A percentile compares a stretch with the other conserved stretches of the same genome.
Conservation (phyloP, 2,797 vertebrate species). For the Selene dorsalis region DNA sequence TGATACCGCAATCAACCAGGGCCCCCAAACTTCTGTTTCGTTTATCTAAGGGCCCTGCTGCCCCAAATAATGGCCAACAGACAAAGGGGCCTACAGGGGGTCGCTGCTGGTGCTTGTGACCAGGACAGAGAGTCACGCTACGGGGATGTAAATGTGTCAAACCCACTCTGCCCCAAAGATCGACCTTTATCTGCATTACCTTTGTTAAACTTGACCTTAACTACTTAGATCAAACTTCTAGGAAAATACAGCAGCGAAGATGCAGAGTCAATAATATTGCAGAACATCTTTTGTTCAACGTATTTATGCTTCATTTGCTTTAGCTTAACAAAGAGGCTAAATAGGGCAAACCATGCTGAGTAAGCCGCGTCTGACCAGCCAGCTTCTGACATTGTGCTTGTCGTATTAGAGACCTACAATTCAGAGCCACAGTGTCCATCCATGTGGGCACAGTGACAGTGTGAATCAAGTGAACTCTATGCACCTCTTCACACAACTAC, state of each 20-base stretch:
- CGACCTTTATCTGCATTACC: not conserved
- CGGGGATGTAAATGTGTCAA: slow-evolving; percentile 41
- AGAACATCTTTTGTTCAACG: not conserved
- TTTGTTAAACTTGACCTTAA: not conserved
- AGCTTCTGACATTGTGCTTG: not conserved
- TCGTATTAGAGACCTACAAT: not conserved
- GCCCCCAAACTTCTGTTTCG: slow-evolving; percentile 23
- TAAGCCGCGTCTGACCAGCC: not conserved
- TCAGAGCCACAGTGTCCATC: not conserved
- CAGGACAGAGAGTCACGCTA: slow-evolving; percentile 69
- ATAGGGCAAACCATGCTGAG: not conserved
- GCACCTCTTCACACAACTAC: not conserved
- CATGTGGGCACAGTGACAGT: not conserved
- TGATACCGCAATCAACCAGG: slow-evolving; percentile 9
- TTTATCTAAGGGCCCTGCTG: slow-evolving; percentile 57
- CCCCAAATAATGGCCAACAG: slow-evolving; percentile 58
- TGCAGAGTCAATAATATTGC: not conserved
- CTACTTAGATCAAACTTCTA: not conserved
- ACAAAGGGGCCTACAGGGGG: slow-evolving; percentile 56
- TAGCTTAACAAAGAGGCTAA: slow-evolving; percentile 7
- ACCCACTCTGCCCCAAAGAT: not conserved
- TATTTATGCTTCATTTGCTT: not conserved
- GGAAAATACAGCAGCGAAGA: not conserved
- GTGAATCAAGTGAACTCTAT: not conserved
- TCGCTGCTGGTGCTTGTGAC: slow-evolving; percentile 49